Evolutionary conservation across 2,888 invertebrate genomes (phyloP), one percentile per base, ranked within the genome.

Genomic region (Dermolepida albohirtum): DNA sequence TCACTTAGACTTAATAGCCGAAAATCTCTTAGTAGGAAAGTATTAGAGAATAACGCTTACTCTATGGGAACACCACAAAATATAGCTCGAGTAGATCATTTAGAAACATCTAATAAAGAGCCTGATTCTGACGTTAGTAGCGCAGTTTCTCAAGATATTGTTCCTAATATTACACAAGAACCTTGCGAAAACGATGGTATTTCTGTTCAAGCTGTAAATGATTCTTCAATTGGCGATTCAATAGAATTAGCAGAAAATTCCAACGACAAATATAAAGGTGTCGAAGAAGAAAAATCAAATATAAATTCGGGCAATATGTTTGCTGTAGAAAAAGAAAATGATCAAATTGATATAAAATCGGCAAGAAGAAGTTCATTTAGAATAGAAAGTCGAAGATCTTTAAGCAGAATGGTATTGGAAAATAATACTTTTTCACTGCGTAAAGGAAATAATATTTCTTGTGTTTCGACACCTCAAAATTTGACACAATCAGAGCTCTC

Each of bases 331-430:
- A 27, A 41, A 22, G 27, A 52, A 41, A 22, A 10, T 5, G 10
- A 22, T 6, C 41, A 44, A 14, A 14, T 5, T n/a, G 43, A 54
- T 34, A 65, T n/a, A 4, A 17, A 16, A 22, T 49, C 29, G 11
- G 27, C 6, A 6, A 44, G 47, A 11, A 44, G 55, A 49, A 55
- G 57, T 50, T 50, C 50, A 14, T 17, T 57, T 1, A 59, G 22
- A 16, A 7, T 66, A 8, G 57, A 39, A 43, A 43, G 40, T 44
- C 57, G 69, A 5, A 69, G 63, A 47, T 69, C 69, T 16, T 47
- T 69, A 2, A 69, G 69, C 27, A 65, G 69, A 40, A 65, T 62
- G 65, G 69, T 69, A 10, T 27, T 69, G 14, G 66, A 66, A 41
- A 50, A 57, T 29, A 69, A 69, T 51, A 51, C 65, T 1, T 52